Conservation (phyloP, 2,113 vertebrate species). For the Benitochromis conjunctus region DNA sequence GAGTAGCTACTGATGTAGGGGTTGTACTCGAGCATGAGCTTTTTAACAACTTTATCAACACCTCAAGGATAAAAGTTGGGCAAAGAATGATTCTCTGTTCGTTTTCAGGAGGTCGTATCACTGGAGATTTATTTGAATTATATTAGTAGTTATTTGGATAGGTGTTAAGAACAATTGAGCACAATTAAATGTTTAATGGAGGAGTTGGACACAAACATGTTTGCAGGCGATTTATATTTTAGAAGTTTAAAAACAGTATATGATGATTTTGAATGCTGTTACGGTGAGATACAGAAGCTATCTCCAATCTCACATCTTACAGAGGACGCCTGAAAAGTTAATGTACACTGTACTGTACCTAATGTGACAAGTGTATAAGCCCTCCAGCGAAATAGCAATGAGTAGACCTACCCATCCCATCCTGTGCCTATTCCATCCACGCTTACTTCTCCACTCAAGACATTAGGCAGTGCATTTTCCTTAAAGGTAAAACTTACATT, state of each 20-base stretch:
- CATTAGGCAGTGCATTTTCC: neutral
- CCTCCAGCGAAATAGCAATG: neutral
- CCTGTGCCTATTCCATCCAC: neutral
- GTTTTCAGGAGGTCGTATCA: neutral
- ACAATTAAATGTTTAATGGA: neutral
- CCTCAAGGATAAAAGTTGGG: neutral
- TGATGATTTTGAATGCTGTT: neutral
- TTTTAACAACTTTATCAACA: neutral
- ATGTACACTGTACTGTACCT: neutral
- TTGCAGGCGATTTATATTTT: neutral
- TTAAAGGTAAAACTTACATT: neutral
- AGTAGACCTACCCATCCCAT: neutral
- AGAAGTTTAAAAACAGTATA: neutral
- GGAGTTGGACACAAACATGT: neutral
- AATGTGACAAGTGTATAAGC: neutral
- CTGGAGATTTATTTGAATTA: neutral
- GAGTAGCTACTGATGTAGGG: neutral
- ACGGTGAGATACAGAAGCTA: neutral
- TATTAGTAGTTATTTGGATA: neutral
- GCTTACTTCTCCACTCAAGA: neutral
- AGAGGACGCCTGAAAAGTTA: neutral
- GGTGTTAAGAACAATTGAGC: neutral
- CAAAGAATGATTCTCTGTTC: neutral
- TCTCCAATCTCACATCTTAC: neutral
- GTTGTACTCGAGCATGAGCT: neutral